A percentile compares a stretch with the other conserved stretches of the same genome.
Conservation (phyloP, 1,140 invertebrate species). For the Octopus sinensis region DNA sequence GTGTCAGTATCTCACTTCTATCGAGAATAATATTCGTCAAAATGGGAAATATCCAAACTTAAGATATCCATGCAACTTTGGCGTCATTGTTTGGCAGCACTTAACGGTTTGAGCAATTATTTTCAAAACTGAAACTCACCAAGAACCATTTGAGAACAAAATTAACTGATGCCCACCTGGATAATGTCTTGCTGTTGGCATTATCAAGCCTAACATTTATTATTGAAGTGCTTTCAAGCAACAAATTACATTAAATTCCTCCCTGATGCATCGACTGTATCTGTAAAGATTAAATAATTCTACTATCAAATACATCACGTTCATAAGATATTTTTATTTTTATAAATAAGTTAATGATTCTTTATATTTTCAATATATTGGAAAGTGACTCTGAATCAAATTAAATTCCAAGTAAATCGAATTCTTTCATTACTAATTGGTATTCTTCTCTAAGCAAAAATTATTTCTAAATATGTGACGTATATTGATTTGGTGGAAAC, state of each 20-base stretch:
- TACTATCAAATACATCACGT: no score
- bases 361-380: no score
- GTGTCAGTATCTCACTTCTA: neutral
- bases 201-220: neutral
- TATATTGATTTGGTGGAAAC: no score
- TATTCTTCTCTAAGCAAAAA: no score
- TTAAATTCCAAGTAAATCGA: no score
- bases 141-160: neutral
- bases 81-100: neutral
- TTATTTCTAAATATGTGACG: no score
- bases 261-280: neutral
- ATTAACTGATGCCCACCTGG: constrained; percentile 1
- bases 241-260: neutral
- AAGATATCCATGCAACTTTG: neutral
- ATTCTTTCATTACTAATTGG: no score
- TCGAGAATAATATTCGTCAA: neutral
- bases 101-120: neutral
- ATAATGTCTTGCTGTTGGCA: neutral
- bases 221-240: constrained; percentile 4
- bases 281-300: no score
- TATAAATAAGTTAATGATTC: no score
- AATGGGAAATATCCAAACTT: neutral
- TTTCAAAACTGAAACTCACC: constrained; percentile 2
- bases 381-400: no score
- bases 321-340: no score